A percentile compares a stretch with the other conserved stretches of the same genome.
phyloP scores from a whole-genome alignment of 2,113 vertebrate species.

The Hippopotamus amphibius region DNA sequence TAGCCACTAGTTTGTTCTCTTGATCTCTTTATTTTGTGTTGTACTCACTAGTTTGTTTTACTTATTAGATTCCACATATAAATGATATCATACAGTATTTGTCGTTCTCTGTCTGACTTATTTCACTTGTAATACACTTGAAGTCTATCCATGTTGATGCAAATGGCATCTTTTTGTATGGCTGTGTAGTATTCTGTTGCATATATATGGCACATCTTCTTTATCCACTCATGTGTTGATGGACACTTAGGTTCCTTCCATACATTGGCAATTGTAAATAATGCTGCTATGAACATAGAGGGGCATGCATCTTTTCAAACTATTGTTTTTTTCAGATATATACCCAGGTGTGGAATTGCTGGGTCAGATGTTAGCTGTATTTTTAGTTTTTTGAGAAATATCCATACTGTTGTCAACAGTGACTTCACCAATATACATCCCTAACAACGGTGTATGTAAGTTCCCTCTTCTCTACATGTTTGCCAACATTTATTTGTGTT shows the following conservation, averaged over 20 bases:
- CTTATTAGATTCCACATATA: not conserved
- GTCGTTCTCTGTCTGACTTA: not conserved
- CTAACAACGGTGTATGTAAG: not conserved
- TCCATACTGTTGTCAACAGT: not conserved
- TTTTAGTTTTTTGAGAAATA: not conserved
- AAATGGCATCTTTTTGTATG: not conserved
- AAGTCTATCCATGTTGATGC: not conserved
- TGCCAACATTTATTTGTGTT: not conserved
- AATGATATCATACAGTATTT: too few species aligned
- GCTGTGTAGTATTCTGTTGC: not conserved
- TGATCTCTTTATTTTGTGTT: not conserved
- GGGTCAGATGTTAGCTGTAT: not conserved
- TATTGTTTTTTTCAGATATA: not conserved
- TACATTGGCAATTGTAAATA: not conserved
- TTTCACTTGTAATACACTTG: not conserved
- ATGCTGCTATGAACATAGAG: not conserved
- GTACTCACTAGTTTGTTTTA: not conserved
- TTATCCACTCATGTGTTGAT: not conserved
- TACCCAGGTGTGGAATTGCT: not conserved
- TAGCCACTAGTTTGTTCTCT: not conserved
- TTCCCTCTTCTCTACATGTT: not conserved
- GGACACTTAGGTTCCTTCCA: not conserved
- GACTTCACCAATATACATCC: not conserved
- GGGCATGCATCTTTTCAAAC: not conserved
- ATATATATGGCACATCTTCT: not conserved